Evolutionary conservation across 2,797 vertebrate genomes (phyloP), one percentile per base, ranked within the genome.

Genomic region (Chelon auratus): DNA sequence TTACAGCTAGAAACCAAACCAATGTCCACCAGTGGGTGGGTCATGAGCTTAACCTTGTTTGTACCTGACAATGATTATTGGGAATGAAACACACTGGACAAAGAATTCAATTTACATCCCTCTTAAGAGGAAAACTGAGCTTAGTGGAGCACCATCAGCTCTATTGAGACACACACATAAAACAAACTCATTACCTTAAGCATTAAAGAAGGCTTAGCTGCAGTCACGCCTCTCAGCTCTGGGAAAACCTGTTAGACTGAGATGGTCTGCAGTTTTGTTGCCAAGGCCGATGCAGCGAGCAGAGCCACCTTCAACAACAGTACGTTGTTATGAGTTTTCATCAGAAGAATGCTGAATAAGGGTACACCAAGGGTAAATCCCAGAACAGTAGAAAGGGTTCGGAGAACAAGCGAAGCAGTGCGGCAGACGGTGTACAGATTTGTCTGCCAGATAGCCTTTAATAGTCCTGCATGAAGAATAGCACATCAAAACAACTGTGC

Each of bases 1-100:
- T 48, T 37, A 67, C 30, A 75, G 56, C 7, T 24, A 51, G 15
- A 56, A 69, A n/a, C 50, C 37, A 68, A 78, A 61, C 57, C 42
- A 64, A 45, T 59, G 60, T 36, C 14, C 36, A 62, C 58, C 39
- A 50, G 50, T 4, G 6, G 24, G 2, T 42, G 26, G 18, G 26
- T 26, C 51, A 22, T 43, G 13, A 47, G 48, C 20, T 54, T 39
- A 59, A 26, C 43, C 39, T 65, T 62, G 30, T 20, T 24, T 37
- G 43, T 30, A 40, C 17, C 12, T 20, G 22, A 48, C 18, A n/a
- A 50, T 14, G 15, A 67, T 68, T 47, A 45, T 59, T 53, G 43
- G 14, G 40, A 53, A 18, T 36, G 51, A 70, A 67, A 42, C 51
- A 53, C 17, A 3, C 24, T 69, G 22, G 30, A 62, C n/a, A 52